Base-by-base conservation (phyloP, 2,797 vertebrate species). In the Ctenopoma kingsleyae region DNA sequence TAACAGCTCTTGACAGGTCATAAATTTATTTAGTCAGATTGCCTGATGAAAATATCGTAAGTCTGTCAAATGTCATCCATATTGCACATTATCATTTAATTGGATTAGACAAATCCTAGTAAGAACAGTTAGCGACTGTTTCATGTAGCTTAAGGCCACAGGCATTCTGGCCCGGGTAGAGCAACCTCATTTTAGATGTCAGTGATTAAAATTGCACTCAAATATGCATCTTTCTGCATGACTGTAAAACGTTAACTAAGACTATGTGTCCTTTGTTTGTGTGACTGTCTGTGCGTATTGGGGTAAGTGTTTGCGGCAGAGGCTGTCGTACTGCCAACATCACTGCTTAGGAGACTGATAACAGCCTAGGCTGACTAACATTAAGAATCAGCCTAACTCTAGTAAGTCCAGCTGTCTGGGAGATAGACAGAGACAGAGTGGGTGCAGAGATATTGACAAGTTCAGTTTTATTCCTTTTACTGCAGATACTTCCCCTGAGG, bases 1-100 rank as follows among this genome's bases (percentile, higher is more conserved):
- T 86, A 90, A 91, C 82, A 54, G 74, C 67, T 74, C 66, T 62
- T 89, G 92, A 90, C 93, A 90, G 83, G 64, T 80, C 84, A 80
- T 90, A 89, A 89, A 91, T 77, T 82, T 76, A 81, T 71, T 77
- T 70, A 89, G 85, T 76, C 56, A 23, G 53, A 80, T 65, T 48
- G 70, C 66, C 66, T 86, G 82, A 86, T 90, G 73, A 84, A 91
- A 92, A 86, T 82, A 87, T 80, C 68, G 49, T 81, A 89, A 89
- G 67, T 80, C 90, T 91, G 88, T 91, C 87, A 90, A 87, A 89
- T 62, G 76, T 88, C 80, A 87, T 84, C 61, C 74, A 78, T 55
- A 78, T 72, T 80, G 69, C 40, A 82, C 67, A 87, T 87, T 83
- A 87, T 85, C 57, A 74, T 88, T 87, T 90, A 84, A 91, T 84